These are phyloP conservation scores for Chaenocephalus aceratus DNA, from an alignment of 2,113 vertebrate genomes.

Conservation along the genomic window DNA sequence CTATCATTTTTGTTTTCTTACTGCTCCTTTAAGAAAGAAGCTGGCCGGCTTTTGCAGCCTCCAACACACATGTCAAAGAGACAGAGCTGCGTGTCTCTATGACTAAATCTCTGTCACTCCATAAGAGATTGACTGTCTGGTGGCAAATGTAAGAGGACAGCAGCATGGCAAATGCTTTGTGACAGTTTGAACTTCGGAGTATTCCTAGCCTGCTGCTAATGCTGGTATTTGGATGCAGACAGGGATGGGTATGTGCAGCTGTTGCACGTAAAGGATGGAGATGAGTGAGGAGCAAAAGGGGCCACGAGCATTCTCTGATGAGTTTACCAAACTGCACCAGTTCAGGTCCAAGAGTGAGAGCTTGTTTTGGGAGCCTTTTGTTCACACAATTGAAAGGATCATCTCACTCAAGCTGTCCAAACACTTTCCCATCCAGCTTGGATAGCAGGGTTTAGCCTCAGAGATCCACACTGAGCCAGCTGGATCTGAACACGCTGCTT, in stretches of 20 bases:
- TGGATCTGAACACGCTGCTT: not conserved
- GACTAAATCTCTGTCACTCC: constrained; percentile 14
- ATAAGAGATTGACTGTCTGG: not conserved
- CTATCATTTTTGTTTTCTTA: not conserved
- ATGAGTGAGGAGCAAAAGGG: constrained; percentile 20
- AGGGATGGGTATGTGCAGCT: constrained; percentile 58
- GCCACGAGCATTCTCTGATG: not conserved
- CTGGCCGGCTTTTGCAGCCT: constrained; percentile 7
- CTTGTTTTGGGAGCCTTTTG: constrained; percentile 13
- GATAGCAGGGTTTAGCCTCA: not conserved
- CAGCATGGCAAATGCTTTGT: constrained; percentile 39
- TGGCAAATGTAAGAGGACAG: constrained; percentile 5
- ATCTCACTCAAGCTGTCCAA: constrained; percentile 11
- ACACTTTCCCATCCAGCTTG: constrained; percentile 4
- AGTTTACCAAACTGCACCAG: not conserved
- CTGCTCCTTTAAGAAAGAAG: constrained; percentile 1
- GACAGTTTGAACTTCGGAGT: constrained; percentile 43
- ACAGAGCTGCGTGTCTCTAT: constrained; percentile 13
- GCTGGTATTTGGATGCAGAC: constrained; percentile 35
- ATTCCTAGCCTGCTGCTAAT: constrained; percentile 47
- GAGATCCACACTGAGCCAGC: too few species aligned
- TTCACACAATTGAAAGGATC: constrained; percentile 7
- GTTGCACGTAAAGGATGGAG: constrained; percentile 31
- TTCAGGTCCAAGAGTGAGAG: not conserved
- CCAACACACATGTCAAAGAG: constrained; percentile 12